Evolutionary conservation across 2,113 vertebrate species (phyloP), one percentile per base, ranked within the genome.

Genomic region (Corydoras sp.): DNA sequence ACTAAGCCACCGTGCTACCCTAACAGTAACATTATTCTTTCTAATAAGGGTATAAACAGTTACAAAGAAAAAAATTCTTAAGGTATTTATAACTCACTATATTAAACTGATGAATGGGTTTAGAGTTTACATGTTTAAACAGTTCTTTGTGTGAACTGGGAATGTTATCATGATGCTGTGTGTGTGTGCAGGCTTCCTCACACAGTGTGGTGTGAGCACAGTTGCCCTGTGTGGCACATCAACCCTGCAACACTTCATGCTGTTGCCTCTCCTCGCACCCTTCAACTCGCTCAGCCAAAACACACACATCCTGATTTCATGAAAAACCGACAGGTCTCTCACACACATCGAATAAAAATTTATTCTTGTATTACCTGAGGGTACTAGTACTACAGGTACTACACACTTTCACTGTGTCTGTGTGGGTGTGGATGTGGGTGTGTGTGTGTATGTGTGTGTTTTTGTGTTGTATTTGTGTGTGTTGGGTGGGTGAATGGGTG

Each of bases 211-310:
- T 83, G 83, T 72, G 86, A 85, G 11, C 64, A 10, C 3, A 76
- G 58, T 71, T 84, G 84, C 68, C 84, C 84, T 0, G 58, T 86
- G 15, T 85, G 86, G 84, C 85, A 85, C 61, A 15, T 78, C 0
- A 55, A 68, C 30, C 64, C 80, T 58, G 53, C 15, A 13, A 55
- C 66, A 2, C 77, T 32, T 35, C 14, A 65, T 3, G 50, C 67
- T 0, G 54, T 51, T 11, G 18, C 85, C 63, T 75, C 86, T 0
- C 70, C 82, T 31, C 81, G 86, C 29, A 69, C 88, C 68, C 75
- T 84, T 58, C 85, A 80, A 69, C 84, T 89, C 31, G 80, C 89
- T 53, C 56, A 18, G 2, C 86, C 87, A 63, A 90, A 85, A 81
- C 48, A 0, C 24, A 53, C 4, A 30, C 89, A 84, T 66, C 83